Base-by-base conservation (phyloP, 2,888 invertebrate species). In the Yponomeuta plumbellus region DNA sequence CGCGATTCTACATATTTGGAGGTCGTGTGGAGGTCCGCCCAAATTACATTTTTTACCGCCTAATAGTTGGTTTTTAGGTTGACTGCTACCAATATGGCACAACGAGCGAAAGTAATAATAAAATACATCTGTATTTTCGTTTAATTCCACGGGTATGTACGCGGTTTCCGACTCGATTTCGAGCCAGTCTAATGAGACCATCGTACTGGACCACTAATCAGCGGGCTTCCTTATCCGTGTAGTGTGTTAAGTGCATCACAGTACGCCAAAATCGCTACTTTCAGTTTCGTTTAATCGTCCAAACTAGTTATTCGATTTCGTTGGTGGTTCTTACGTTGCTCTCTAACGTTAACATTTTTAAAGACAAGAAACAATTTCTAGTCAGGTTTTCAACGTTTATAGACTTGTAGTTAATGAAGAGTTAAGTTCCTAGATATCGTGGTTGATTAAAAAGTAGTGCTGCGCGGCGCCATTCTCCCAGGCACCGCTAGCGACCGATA, bases 11-110 rank as follows among this genome's bases (percentile, higher is more conserved):
- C 62, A 44, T 26, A 63, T 44, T 63, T 63, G 63, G 63, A 63
- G 40, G 63, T 68, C 67, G 73, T 75, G 72, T 74, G 72, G 74
- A 77, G 75, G 75, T 70, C 71, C 74, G 69, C 75, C 70, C 68
- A 72, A 75, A 75, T 77, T 79, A 74, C 75, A 76, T 72, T 75
- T 74, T 73, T 70, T 66, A 70, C 70, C 69, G 23, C 5, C 66
- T 74, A 68, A 69, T 67, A 64, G 61, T 67, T 63, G 20, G 21
- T 63, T 40, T 66, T 65, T 66, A 40, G 67, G 56, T 66, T 58
- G 62, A 59, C 58, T 66, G 57, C 34, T 61, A 23, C 61, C 40
- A 59, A 66, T 63, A 63, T 11, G 63, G 40, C 63, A 20, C 23
- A 17, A 61, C 61, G 61, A 61, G 61, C 61, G 61, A 61, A 61